Conservation (phyloP, 92 coral and sea anemone species). For the Siderastrea radians region DNA sequence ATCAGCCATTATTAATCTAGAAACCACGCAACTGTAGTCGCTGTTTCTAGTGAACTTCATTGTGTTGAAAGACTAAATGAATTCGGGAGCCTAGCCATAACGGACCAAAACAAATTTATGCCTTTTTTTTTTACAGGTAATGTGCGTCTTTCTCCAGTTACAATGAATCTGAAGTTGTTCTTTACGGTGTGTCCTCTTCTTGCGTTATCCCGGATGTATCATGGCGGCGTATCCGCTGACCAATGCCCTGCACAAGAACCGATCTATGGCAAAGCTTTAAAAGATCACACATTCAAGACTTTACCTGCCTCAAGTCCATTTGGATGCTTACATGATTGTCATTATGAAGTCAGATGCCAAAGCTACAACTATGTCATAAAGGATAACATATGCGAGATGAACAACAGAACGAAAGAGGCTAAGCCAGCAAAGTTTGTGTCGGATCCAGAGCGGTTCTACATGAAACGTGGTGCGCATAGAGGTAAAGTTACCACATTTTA, state of each 20-base stretch:
- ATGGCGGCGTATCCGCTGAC: neutral
- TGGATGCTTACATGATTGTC: constrained; percentile 8
- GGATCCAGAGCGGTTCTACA: constrained; percentile 23
- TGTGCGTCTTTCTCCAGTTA: neutral
- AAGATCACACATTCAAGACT: neutral
- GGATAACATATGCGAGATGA: constrained; percentile 31
- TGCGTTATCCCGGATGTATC: neutral
- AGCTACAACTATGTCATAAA: constrained; percentile 17
- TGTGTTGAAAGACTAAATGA: too few species aligned
- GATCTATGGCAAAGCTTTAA: neutral
- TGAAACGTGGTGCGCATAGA: constrained; percentile 17
- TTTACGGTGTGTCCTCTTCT: neutral
- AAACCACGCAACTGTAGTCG: too few species aligned
- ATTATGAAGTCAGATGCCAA: constrained; percentile 36
- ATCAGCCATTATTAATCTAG: too few species aligned
- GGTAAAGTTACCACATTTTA: neutral
- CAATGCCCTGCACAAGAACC: neutral
- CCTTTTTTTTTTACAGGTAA: neutral
- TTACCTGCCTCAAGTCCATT: neutral
- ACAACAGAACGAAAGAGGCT: constrained; percentile 27
- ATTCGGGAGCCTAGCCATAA: too few species aligned
- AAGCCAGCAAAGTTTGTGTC: neutral
- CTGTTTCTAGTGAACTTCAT: too few species aligned
- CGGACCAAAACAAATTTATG: neutral
- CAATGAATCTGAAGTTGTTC: neutral